Evolutionary conservation across 2,888 invertebrate species (phyloP), one percentile per base, ranked within the genome.

Genomic region (Corbicula japonica): DNA sequence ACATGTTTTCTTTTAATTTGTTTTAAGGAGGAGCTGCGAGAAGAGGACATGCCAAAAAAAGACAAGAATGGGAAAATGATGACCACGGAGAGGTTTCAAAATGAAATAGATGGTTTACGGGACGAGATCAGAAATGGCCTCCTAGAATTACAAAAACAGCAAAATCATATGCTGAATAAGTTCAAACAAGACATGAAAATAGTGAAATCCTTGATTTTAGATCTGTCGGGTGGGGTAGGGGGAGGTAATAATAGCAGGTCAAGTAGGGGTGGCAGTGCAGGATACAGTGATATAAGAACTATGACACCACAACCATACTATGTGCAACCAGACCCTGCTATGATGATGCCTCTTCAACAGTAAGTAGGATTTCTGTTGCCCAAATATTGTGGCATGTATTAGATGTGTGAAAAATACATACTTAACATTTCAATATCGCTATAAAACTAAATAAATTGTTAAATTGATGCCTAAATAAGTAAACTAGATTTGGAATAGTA

Each of bases 101-200:
- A 76, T 10, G 89, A 90, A 60, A 73, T 90, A 18, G 80, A 86
- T 30, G 46, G 41, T 38, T 63, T 91, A 41, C 62, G 84, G 21
- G 85, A 87, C 1, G 79, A 79, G 52, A 46, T 83, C 4, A 50
- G 56, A 12, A 56, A 28, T 5, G 83, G 86, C 0, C 58, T 92
- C 8, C 48, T 66, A 6, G 81, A 83, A 30, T 58, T 90, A 21
- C 84, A 86, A 50, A 75, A 76, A 2, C 76, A 83, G 44, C 91
- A 91, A 56, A 79, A 84, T 2, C 79, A 84, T 26, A 85, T 90
- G 83, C 80, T 85, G 74, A 81, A 85, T 12, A 85, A 83, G 38
- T 80, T 90, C 50, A 84, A 82, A 38, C 79, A 80, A 4, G 91
- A 91, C 61, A 80, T 90, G 80, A 86, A 76, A 21, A 63, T 74